A percentile compares a stretch with the other conserved stretches of the same genome.
phyloP scores from a whole-genome alignment of 1,140 invertebrate species.

The Cyrtorhinus lividipennis region DNA sequence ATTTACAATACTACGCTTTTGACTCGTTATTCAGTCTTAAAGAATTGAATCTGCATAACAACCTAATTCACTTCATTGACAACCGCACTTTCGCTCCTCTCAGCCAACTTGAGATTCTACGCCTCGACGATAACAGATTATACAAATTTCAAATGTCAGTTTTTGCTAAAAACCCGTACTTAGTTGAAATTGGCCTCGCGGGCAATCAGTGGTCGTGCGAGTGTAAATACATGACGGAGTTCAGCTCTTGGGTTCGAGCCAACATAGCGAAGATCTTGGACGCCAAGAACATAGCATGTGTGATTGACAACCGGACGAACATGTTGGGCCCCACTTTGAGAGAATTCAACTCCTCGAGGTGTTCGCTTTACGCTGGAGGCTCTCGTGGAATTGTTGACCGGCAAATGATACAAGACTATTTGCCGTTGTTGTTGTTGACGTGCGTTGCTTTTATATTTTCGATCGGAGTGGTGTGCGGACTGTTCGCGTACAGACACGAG shows the following conservation, averaged over 20 bases:
- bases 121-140: constrained; percentile 71
- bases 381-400: constrained; percentile 43
- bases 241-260: constrained; percentile 57
- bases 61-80: constrained; percentile 66
- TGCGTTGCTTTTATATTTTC: constrained; percentile 55
- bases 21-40: constrained; percentile 60
- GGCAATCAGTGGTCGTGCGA: constrained; percentile 83
- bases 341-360: constrained; percentile 50
- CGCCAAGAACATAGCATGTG: constrained; percentile 26
- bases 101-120: constrained; percentile 63
- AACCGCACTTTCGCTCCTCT: constrained; percentile 71
- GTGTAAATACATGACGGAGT: constrained; percentile 62
- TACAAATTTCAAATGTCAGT: constrained; percentile 63
- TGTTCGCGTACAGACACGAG: constrained; percentile 66
- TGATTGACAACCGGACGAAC: constrained; percentile 27
- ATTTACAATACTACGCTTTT: constrained; percentile 69
- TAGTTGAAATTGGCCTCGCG: constrained; percentile 62
- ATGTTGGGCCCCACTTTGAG: constrained; percentile 44
- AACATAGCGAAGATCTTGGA: constrained; percentile 46
- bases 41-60: constrained; percentile 77
- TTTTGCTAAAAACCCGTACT: constrained; percentile 54
- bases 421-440: constrained; percentile 58
- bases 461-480: constrained; percentile 52
- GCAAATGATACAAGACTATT: constrained; percentile 60
- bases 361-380: constrained; percentile 37